Base-by-base conservation (phyloP, 1,140 invertebrate genomes). In the Neodiprion lecontei region DNA sequence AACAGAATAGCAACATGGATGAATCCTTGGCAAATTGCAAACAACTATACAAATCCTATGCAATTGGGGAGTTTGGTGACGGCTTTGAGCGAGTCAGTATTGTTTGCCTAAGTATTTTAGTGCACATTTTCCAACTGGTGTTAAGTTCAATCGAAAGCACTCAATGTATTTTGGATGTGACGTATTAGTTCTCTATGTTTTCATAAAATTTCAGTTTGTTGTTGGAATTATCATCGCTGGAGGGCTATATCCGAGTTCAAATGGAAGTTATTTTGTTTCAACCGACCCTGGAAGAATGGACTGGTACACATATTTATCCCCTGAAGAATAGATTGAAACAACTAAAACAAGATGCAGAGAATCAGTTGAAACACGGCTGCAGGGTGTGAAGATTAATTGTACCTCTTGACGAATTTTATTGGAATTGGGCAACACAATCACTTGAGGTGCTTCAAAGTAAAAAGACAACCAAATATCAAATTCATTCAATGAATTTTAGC, bases 21-120 rank as follows among this genome's bases (percentile, higher is more conserved):
- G 83, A 93, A 93, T 85, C 88, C 89, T 7, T 93, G 92, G 92
- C 93, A 94, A 84, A 82, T 93, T 21, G 84, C 89, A 48, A 91
- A 91, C 76, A 90, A 90, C 76, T 93, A 91, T 75, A 92, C 91
- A 4, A 92, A 92, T 83, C 92, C 92, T 0, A 91, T 92, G 87
- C 92, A 94, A 79, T 86, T 93, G 14, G 90, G 92, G 75, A 90
- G 89, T 76, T 82, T 92, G 14, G 75, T 91, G 66, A 88, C 89
- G 67, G 84, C 86, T 70, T 88, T 91, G 75, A 89, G 86, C 69
- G 88, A 91, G 91, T 92, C 84, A 89, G 87, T 85, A 48, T 71
- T 76, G 28, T 5, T 40, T n/a, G 9, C 28, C 28, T 17, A 23
- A 17, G 11, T 49, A 9, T 40, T 53, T 71, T 9, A 28, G 10